Base-by-base conservation (phyloP, 2,888 invertebrate genomes). In the Lymantria dispar region DNA sequence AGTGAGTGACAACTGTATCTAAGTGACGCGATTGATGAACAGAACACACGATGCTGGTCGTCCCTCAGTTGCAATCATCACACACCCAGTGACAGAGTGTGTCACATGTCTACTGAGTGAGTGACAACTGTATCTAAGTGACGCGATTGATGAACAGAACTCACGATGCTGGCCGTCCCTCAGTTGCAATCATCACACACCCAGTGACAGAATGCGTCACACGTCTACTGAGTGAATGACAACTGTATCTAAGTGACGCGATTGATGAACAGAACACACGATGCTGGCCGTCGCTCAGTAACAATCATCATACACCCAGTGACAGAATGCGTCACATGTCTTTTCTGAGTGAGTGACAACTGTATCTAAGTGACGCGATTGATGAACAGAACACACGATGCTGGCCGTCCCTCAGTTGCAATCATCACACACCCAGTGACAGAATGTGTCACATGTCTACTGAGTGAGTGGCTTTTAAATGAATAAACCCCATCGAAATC, bases 61-160 rank as follows among this genome's bases (percentile, higher is more conserved):
- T 15, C 44, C 31, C 15, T 36, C 15, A 44, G 44, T 36, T 14
- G 39, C 42, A 48, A 15, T 52, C 42, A 45, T 42, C 45, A 57
- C 45, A 51, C 47, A 48, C 57, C 60, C 58, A 61, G 62, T 62
- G 59, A 58, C 57, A 62, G 55, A 59, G 44, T 50, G 10, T 43
- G 0, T 7, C 43, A 54, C 50, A 52, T 54, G 50, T 53, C 56
- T 48, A 33, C 50, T 50, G 47, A 46, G 56, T 44, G 46, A 48
- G 44, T 54, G 43, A 43, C n/a, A 5, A 48, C 47, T 57, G 0
- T 22, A 33, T 29, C 5, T 5, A 10, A n/a, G 0, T 38, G 12
- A 45, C 45, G 37, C 12, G 10, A 36, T 3, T 33, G 29, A 13
- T 30, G 1, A 29, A 11, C 9, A 13, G 12, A 8, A 13, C 10